Conservation (phyloP, 2,888 invertebrate species). For the Diplazon laetatorius region DNA sequence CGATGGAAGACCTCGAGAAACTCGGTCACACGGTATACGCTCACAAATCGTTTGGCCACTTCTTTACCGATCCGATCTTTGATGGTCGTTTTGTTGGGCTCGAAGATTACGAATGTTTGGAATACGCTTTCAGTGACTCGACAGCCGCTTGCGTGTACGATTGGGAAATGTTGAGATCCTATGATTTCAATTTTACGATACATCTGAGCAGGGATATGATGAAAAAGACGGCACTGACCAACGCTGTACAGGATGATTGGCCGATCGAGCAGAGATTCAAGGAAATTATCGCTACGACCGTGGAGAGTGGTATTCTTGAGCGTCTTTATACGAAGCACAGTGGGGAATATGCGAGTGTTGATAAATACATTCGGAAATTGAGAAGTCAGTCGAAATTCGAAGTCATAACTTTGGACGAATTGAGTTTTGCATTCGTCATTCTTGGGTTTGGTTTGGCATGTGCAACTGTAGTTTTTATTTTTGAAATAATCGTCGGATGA, state of each 20-base stretch:
- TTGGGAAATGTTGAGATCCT: background rate
- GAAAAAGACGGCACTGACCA: background rate
- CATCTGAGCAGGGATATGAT: background rate
- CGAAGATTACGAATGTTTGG: background rate
- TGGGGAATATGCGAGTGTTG: background rate
- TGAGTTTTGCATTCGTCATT: conserved; percentile 5
- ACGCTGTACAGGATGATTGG: background rate
- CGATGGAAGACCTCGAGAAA: conserved; percentile 7
- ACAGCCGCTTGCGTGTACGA: background rate
- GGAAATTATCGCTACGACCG: background rate
- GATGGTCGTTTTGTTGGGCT: background rate
- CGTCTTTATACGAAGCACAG: background rate
- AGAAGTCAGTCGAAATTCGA: background rate
- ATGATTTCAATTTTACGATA: background rate
- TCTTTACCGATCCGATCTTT: background rate
- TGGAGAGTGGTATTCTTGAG: background rate
- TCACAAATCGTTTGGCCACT: background rate
- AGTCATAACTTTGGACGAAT: background rate
- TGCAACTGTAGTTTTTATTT: background rate
- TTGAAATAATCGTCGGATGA: conserved; percentile 34
- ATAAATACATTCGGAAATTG: background rate
- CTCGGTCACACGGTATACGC: background rate
- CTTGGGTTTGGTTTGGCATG: background rate
- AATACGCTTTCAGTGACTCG: background rate
- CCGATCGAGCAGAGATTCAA: conserved; percentile 2